Evolutionary conservation across 2,888 invertebrate genomes (phyloP), one percentile per base, ranked within the genome.

Genomic region (Halocaridina rubra): DNA sequence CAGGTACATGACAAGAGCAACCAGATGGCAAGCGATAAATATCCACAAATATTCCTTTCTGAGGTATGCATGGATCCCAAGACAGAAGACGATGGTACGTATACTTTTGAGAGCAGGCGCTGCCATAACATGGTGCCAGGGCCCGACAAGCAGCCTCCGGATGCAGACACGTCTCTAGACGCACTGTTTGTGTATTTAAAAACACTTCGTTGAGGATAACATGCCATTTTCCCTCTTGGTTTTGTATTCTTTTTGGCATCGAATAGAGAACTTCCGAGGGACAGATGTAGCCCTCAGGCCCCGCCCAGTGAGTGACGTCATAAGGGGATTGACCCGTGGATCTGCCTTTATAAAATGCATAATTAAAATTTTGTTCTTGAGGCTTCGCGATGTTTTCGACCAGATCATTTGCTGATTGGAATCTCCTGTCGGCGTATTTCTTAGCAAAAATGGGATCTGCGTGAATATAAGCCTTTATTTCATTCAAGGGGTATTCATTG

Each of bases 1-100:
- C 30, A 13, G 86, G 85, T 59, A 90, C 80, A 79, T 90, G 89
- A 79, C 90, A 90, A 8, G 89, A 88, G 81, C 90, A 90, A 10
- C 89, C 89, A 7, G 89, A 89, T 4, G 90, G 90, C 27, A 90
- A 86, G 39, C 89, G 88, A 89, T 89, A 90, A n/a, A 89, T 88
- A 85, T 90, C 90, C 39, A 90, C 89, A 88, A 90, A 90, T 69
- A 90, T 88, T 0, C 90, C 90, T 78, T 85, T 88, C 85, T 89
- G 88, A 27, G 89, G 86, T 53, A 89, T 89, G 46, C 89, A 89
- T n/a, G 89, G 89, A 74, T 89, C 89, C 46, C 80, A 89, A 64
- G 89, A 89, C 13, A 89, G 88, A 82, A 89, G 84, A 30, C 89
- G 88, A 85, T 89, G 89, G 86, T 89, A 89, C 77, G 88, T 87